phyloP scores from a whole-genome alignment of 2,797 vertebrate genomes.

The Mallotus villosus region DNA sequence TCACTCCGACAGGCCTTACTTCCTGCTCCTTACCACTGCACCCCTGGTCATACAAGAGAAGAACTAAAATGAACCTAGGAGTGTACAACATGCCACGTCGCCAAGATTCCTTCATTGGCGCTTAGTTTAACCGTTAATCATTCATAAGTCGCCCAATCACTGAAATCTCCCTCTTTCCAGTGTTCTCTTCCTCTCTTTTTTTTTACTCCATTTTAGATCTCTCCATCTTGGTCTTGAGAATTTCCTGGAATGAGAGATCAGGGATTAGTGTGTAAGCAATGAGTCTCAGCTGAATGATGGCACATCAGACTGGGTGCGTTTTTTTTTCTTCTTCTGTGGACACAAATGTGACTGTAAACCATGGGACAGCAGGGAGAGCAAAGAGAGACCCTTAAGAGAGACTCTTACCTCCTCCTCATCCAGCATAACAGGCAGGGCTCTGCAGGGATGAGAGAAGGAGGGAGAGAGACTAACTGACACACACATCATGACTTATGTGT shows the following conservation, averaged over 20 bases:
- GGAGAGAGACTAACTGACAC: background rate
- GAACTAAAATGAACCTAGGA: background rate
- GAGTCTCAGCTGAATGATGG: constrained; percentile 8
- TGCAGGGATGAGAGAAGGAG: constrained; percentile 36
- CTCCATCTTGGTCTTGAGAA: constrained; percentile 95
- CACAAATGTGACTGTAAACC: constrained; percentile 46
- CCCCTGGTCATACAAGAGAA: constrained; percentile 11
- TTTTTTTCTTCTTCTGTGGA: constrained; percentile 25
- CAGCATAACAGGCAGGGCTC: constrained; percentile 76
- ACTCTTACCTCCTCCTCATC: constrained; percentile 77
- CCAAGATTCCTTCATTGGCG: constrained; percentile 32
- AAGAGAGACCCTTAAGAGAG: constrained; percentile 17
- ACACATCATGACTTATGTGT: too few relatives aligned
- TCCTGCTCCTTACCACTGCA: constrained; percentile 17
- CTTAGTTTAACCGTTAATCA: constrained; percentile 28
- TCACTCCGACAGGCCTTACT: background rate
- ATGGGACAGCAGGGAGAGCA: constrained; percentile 28
- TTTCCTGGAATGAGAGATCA: constrained; percentile 76
- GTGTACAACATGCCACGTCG: constrained; percentile 12
- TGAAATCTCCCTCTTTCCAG: constrained; percentile 20
- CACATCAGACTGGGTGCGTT: background rate
- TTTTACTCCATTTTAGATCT: constrained; percentile 94
- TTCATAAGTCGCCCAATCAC: background rate
- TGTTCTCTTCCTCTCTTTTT: constrained; percentile 10
- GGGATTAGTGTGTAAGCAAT: constrained; percentile 4